phyloP scores from a whole-genome alignment of 2,113 vertebrate species.

The Stigmatopora argus region DNA sequence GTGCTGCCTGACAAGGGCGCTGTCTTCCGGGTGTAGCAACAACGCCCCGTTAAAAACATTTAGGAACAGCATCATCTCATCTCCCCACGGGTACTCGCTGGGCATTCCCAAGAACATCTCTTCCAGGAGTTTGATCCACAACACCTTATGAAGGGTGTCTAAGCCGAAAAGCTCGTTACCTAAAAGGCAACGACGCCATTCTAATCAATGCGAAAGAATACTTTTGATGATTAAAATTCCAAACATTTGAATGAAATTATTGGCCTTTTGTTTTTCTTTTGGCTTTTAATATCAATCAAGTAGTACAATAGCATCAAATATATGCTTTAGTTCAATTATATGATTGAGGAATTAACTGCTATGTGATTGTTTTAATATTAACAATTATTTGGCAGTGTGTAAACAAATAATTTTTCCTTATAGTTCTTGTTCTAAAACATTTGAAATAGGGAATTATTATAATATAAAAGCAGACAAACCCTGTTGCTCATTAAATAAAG shows the following conservation, averaged over 20 bases:
- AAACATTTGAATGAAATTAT: too few species aligned
- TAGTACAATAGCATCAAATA: too few species aligned
- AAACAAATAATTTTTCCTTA: neutral
- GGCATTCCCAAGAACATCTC: conserved; percentile 99
- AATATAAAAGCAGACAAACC: conserved; percentile 60
- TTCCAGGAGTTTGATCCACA: conserved; percentile 98
- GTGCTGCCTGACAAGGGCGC: conserved; percentile 89
- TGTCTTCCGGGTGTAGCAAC: conserved; percentile 94
- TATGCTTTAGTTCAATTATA: too few species aligned
- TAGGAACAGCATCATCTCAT: conserved; percentile 98
- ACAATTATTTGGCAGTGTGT: neutral
- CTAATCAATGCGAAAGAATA: neutral
- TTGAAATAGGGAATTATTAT: neutral
- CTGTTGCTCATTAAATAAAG: conserved; percentile 88
- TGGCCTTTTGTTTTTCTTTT: too few species aligned
- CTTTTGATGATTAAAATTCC: neutral
- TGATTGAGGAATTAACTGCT: too few species aligned
- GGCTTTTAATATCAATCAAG: too few species aligned
- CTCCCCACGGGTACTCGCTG: conserved; percentile 96
- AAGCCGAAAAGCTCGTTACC: conserved; percentile 96
- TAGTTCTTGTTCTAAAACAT: neutral
- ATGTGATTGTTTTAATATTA: too few species aligned
- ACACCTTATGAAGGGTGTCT: conserved; percentile 94
- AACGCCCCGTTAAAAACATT: conserved; percentile 95
- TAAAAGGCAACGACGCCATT: conserved; percentile 37